Evolutionary conservation across 2,113 vertebrate genomes (phyloP).

Genomic region (Steatornis caripensis): DNA sequence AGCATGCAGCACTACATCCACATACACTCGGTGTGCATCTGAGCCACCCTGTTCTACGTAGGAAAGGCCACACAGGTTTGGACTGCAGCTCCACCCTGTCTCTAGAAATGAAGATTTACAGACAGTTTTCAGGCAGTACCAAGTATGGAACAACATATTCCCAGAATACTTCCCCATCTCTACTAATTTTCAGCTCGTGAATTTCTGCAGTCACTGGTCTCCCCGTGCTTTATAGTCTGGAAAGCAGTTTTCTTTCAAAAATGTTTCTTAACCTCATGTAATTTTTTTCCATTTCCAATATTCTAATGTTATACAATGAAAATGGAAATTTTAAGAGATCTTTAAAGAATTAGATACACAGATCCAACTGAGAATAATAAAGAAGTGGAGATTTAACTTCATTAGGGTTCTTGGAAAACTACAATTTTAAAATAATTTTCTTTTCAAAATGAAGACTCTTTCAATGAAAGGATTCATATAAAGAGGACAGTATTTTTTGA

Average conservation of each 20-base stretch:
- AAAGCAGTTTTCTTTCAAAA: background rate
- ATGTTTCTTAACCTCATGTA: background rate
- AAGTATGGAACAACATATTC: background rate
- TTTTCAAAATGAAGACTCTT: background rate
- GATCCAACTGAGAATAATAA: background rate
- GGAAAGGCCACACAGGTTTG: background rate
- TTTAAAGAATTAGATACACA: background rate
- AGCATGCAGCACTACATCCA: background rate
- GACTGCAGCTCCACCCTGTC: background rate
- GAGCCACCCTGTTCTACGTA: background rate
- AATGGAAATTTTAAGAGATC: background rate
- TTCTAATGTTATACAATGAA: background rate
- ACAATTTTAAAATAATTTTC: background rate
- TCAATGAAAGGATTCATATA: background rate
- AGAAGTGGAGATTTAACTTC: background rate
- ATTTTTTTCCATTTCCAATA: background rate
- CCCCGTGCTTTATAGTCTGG: background rate
- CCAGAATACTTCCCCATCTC: background rate
- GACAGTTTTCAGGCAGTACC: background rate
- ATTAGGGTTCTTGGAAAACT: background rate
- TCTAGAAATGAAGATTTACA: rapidly evolving
- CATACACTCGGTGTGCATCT: rapidly evolving
- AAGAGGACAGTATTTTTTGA: background rate
- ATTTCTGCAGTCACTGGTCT: background rate
- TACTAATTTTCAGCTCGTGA: background rate